A percentile compares a stretch with the other conserved stretches of the same genome.
These are phyloP conservation scores for Litocranius walleri DNA, from an alignment of 2,113 vertebrate species.

Conservation along the genomic window DNA sequence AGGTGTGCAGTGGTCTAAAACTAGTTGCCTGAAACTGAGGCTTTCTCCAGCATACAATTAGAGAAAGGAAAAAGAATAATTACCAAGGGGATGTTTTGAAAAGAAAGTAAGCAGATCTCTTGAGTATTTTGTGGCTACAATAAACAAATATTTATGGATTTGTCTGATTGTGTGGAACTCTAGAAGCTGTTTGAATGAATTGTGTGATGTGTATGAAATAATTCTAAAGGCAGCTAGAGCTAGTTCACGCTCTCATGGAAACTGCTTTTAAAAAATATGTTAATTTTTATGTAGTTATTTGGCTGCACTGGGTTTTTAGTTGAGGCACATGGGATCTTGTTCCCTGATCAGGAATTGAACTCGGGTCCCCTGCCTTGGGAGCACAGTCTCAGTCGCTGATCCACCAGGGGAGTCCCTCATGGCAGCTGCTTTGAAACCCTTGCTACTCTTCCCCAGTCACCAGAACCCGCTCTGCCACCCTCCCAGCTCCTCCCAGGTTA, in stretches of 20 bases:
- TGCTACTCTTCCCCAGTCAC: no score
- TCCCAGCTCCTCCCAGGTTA: background rate
- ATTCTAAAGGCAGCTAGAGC: background rate
- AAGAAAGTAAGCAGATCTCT: conserved; percentile 1
- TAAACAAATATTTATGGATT: conserved; percentile 19
- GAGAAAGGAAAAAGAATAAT: conserved; percentile 17
- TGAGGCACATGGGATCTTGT: background rate
- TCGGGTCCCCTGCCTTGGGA: background rate
- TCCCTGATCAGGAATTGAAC: background rate
- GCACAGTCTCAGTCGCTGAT: background rate
- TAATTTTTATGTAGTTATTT: background rate
- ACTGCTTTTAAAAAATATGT: background rate
- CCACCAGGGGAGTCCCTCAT: background rate
- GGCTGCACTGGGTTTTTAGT: background rate
- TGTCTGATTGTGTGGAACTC: background rate
- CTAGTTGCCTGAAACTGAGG: background rate
- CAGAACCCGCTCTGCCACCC: fast-evolving
- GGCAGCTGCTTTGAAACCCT: background rate
- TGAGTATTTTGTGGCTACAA: background rate
- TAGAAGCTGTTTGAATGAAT: background rate
- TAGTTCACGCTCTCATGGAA: background rate
- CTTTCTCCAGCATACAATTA: conserved; percentile 39
- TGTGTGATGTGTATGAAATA: background rate
- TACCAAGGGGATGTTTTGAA: conserved; percentile 9
- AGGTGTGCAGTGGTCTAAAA: background rate